Percentiles rank a stretch among this genome's conserved stretches.
These are phyloP conservation scores for Fissipunctia ypsillon DNA, from an alignment of 2,888 invertebrate genomes.

Conservation along the genomic window DNA sequence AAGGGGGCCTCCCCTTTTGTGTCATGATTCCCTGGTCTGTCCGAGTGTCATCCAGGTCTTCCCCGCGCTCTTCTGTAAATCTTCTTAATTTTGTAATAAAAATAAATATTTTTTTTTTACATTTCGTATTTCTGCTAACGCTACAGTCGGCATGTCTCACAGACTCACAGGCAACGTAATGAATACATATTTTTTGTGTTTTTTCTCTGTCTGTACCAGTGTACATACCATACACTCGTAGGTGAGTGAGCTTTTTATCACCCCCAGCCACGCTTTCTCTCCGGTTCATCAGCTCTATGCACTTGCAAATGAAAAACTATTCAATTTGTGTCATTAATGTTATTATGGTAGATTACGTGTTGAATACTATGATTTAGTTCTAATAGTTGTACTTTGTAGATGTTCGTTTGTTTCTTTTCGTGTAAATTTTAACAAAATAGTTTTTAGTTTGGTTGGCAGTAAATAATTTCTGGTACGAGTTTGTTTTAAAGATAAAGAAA, in stretches of 20 bases:
- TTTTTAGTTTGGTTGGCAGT: background rate
- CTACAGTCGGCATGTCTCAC: conserved; percentile 71
- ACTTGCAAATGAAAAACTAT: conserved; percentile 53
- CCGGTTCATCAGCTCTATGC: conserved; percentile 63
- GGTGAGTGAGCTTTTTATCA: conserved; percentile 69
- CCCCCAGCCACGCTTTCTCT: conserved; percentile 67
- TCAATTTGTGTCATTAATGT: conserved; percentile 36
- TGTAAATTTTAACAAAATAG: background rate
- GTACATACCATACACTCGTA: too few relatives aligned
- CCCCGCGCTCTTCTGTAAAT: too few relatives aligned
- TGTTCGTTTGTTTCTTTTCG: conserved; percentile 3
- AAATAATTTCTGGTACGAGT: background rate
- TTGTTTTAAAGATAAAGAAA: too few relatives aligned
- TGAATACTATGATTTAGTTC: conserved; percentile 9
- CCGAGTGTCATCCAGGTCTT: too few relatives aligned
- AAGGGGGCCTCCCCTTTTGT: too few relatives aligned
- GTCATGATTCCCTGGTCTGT: too few relatives aligned
- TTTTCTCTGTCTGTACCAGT: conserved; percentile 73
- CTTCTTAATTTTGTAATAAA: too few relatives aligned
- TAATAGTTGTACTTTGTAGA: background rate
- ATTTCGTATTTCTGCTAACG: conserved; percentile 50
- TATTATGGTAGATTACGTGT: conserved; percentile 14
- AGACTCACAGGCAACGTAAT: conserved; percentile 70
- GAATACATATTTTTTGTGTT: conserved; percentile 74
- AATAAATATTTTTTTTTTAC: too few relatives aligned